These are phyloP conservation scores for Rhinolophus sinicus DNA, from an alignment of 2,113 vertebrate genomes.

Conservation along the genomic window DNA sequence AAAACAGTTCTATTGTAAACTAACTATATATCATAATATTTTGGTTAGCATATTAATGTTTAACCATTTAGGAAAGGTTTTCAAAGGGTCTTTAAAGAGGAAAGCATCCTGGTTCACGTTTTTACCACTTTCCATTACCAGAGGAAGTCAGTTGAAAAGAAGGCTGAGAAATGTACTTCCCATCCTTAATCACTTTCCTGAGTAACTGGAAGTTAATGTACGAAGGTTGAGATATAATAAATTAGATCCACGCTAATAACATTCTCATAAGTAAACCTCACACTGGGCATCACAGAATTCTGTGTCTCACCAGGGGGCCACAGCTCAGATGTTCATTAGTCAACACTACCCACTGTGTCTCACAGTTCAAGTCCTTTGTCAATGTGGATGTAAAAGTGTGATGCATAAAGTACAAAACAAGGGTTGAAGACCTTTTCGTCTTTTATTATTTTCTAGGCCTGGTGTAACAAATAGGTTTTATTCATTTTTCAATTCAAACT, in stretches of 20 bases:
- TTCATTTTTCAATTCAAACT: not conserved
- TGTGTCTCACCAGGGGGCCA: not conserved
- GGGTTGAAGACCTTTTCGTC: not conserved
- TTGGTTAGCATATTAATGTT: not conserved
- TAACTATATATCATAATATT: not conserved
- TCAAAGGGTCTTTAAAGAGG: not conserved
- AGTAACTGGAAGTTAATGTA: not conserved
- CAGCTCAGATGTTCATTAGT: not conserved
- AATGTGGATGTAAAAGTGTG: not conserved
- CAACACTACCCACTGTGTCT: not conserved
- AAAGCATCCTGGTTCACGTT: not conserved
- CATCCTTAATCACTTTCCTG: not conserved
- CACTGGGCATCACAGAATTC: not conserved
- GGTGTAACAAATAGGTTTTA: not conserved
- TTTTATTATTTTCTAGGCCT: not conserved
- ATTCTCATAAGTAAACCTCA: not conserved
- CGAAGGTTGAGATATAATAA: not conserved
- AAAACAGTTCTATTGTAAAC: not conserved
- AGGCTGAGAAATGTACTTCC: not conserved
- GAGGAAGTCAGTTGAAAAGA: not conserved
- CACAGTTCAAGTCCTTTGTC: not conserved
- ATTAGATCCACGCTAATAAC: not conserved
- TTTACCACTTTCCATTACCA: not conserved
- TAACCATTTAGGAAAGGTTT: conserved; percentile 10
- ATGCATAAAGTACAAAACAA: not conserved